phyloP scores from a whole-genome alignment of 2,797 vertebrate genomes.

The Eleutherodactylus coqui region DNA sequence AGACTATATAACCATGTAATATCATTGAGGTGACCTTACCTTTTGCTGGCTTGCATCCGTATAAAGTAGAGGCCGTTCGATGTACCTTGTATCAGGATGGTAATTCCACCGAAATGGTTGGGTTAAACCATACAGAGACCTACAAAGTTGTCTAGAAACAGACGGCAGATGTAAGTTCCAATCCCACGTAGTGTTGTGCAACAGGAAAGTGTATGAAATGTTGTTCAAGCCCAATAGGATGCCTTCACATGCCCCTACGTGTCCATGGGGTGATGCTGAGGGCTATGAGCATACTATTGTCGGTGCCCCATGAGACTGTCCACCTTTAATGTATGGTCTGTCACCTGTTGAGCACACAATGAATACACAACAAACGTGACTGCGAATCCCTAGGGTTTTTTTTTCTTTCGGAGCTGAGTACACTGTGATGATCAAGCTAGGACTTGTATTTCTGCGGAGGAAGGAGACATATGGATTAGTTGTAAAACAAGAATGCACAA shows the following conservation, averaged over 20 bases:
- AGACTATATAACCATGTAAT: neutral
- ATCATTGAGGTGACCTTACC: neutral
- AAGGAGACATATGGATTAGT: slow-evolving; percentile 46
- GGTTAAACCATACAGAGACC: neutral
- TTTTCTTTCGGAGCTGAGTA: neutral
- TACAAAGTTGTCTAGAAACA: neutral
- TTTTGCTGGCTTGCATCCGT: neutral
- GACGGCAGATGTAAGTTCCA: neutral
- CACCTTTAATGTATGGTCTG: neutral
- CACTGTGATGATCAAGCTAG: slow-evolving; percentile 32
- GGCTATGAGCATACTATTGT: no score
- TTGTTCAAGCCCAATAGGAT: slow-evolving; percentile 28
- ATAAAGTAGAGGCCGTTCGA: neutral
- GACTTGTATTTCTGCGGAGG: slow-evolving; percentile 39
- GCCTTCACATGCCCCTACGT: slow-evolving; percentile 10
- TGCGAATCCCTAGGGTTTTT: neutral
- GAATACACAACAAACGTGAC: neutral
- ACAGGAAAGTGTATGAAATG: slow-evolving; percentile 1
- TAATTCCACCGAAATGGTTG: neutral
- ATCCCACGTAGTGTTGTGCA: slow-evolving; percentile 35
- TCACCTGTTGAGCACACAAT: neutral
- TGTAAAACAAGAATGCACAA: slow-evolving; percentile 16
- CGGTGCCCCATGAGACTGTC: neutral
- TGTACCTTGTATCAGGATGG: neutral
- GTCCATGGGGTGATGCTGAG: neutral